Percentiles rank a stretch among this genome's conserved stretches.
Conservation (phyloP, 1,140 invertebrate species). For the Procambarus clarkii region DNA sequence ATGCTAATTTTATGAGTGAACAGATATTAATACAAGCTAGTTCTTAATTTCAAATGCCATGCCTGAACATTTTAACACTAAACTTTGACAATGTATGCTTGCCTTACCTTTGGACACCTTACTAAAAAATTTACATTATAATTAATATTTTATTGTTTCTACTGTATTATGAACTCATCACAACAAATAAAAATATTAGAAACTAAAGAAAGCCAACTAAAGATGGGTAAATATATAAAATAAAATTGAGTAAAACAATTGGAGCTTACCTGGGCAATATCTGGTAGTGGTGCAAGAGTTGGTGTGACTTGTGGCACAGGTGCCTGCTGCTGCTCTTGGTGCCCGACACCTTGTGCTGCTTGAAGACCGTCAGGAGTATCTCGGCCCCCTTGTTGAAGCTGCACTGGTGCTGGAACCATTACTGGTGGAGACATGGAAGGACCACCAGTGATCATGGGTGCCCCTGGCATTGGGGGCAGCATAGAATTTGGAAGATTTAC, state of each 20-base stretch:
- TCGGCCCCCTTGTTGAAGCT: background rate
- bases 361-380: background rate
- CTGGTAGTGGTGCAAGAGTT: background rate
- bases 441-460: background rate
- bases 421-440: conserved; percentile 19
- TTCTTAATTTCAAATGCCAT: background rate
- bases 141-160: background rate
- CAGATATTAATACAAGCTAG: too few relatives aligned
- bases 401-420: conserved; percentile 22
- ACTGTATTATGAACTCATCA: background rate
- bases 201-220: background rate
- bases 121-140: background rate
- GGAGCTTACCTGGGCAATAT: conserved; percentile 19
- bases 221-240: background rate
- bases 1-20: too few relatives aligned
- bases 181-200: background rate
- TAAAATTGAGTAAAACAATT: background rate
- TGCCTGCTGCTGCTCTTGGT: conserved; percentile 16
- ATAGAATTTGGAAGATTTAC: background rate
- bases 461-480: conserved; percentile 28
- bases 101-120: background rate
- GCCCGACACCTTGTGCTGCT: background rate
- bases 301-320: background rate
- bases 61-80: background rate
- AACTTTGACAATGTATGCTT: background rate